A percentile compares a stretch with the other conserved stretches of the same genome.
Evolutionary conservation across 2,888 invertebrate species (phyloP).

Genomic region (Machimus rusticus): DNA sequence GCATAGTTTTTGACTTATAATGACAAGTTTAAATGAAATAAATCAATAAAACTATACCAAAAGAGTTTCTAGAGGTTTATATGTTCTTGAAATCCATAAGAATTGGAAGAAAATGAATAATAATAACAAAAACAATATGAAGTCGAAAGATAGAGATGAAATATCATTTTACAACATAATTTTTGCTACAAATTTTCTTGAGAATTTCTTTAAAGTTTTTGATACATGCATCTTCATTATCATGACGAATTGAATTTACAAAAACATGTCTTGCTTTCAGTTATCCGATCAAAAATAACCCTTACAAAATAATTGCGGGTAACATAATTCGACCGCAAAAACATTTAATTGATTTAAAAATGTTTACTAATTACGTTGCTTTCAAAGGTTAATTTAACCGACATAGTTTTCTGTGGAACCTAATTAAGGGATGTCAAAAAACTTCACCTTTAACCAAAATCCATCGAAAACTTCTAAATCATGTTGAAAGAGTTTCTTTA

Average conservation of each 20-base stretch:
- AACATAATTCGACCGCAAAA: background rate
- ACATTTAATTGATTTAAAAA: background rate
- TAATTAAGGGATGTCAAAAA: background rate
- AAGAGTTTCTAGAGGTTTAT: too few species aligned
- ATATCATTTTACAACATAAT: background rate
- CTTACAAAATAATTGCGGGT: background rate
- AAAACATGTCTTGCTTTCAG: background rate
- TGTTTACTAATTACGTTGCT: background rate
- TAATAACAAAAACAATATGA: background rate
- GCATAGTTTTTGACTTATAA: too few species aligned
- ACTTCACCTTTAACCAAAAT: background rate
- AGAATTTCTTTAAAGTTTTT: background rate
- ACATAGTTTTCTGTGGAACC: background rate
- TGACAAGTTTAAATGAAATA: too few species aligned
- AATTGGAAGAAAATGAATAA: background rate
- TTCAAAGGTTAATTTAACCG: background rate
- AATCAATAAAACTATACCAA: too few species aligned
- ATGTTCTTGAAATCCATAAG: background rate
- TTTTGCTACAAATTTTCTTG: background rate
- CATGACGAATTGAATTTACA: background rate
- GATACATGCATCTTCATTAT: background rate
- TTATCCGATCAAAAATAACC: background rate
- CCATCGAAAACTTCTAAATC: background rate
- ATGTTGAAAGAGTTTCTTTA: background rate
- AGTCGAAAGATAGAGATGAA: background rate